Conservation (phyloP, 2,113 vertebrate genomes). For the Lepus timidus region DNA sequence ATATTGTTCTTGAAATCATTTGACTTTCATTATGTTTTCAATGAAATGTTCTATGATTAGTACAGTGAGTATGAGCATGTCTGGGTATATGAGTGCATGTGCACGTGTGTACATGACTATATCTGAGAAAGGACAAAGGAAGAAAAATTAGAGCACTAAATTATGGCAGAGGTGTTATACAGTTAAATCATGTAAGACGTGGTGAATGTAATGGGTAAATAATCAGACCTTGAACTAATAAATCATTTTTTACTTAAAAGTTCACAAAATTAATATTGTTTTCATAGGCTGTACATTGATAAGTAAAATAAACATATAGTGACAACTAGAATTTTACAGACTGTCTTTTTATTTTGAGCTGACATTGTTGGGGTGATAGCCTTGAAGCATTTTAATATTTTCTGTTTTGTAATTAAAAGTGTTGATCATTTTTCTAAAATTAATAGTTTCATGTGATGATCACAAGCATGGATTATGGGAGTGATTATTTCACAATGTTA, state of each 20-base stretch:
- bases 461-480: neutral
- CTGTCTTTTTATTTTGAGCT: neutral
- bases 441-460: neutral
- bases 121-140: neutral
- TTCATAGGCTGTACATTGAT: neutral
- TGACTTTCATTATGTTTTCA: neutral
- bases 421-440: neutral
- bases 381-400: constrained; percentile 17
- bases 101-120: rapidly evolving
- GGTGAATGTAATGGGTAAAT: neutral
- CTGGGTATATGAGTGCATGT: neutral
- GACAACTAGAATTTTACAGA: neutral
- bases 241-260: neutral
- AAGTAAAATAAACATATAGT: neutral
- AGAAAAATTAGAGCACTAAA: neutral
- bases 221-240: neutral
- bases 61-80: neutral
- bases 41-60: neutral
- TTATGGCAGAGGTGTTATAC: neutral
- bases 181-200: neutral
- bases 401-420: neutral
- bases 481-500: neutral
- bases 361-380: neutral
- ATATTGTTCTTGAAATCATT: neutral
- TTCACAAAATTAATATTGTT: constrained; percentile 3